phyloP scores from a whole-genome alignment of 1,140 invertebrate species.

The Acromyrmex heyeri region DNA sequence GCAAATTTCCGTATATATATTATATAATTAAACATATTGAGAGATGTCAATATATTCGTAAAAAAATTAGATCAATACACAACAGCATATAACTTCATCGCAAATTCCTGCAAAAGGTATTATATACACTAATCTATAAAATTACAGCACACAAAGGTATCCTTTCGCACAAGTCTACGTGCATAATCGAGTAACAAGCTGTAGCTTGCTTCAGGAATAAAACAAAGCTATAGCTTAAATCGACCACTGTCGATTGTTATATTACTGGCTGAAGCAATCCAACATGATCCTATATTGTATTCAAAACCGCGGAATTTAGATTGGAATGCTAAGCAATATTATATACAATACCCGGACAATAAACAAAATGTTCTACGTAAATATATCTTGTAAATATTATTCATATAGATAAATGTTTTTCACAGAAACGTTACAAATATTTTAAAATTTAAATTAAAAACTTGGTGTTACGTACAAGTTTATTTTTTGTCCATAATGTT shows the following conservation, averaged over 20 bases:
- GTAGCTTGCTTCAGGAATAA: constrained; percentile 26
- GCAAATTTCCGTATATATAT: neutral
- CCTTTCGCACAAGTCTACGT: neutral
- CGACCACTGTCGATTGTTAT: neutral
- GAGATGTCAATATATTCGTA: neutral
- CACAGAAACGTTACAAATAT: neutral
- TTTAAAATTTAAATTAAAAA: constrained; percentile 10
- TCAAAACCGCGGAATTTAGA: constrained; percentile 24
- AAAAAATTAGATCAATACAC: constrained; percentile 9
- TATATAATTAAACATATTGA: neutral
- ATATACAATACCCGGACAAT: neutral
- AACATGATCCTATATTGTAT: constrained; percentile 10
- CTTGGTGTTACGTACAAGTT: neutral
- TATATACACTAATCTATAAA: neutral
- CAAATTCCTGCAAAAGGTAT: neutral
- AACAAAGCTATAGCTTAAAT: constrained; percentile 1
- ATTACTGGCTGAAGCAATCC: constrained; percentile 30
- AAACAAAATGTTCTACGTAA: neutral
- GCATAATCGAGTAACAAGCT: constrained; percentile 14
- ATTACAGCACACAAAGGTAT: neutral
- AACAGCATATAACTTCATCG: neutral
- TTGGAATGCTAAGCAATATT: constrained; percentile 19
- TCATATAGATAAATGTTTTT: neutral
- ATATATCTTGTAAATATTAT: neutral
- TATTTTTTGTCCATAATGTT: neutral